Conservation (phyloP, 1,140 invertebrate species). For the Neodiprion pinetum region DNA sequence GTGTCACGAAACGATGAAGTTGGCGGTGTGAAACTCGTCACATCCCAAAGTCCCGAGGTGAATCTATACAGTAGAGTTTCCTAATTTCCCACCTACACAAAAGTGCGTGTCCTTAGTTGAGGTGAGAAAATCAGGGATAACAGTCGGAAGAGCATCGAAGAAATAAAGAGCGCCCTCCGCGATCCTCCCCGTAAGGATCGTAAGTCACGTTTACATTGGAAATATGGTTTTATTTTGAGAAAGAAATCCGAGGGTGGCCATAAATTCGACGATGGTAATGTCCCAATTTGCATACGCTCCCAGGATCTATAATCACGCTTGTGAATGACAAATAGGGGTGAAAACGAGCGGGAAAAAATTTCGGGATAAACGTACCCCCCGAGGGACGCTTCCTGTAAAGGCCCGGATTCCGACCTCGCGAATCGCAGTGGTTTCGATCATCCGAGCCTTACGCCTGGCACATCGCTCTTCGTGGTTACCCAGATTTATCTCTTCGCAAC, state of each 20-base stretch:
- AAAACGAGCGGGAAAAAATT: background rate
- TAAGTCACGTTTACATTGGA: conserved; percentile 47
- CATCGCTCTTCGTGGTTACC: too few relatives aligned
- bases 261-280: conserved; percentile 46
- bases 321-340: conserved; percentile 35
- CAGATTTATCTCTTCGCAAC: too few relatives aligned
- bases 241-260: conserved; percentile 38
- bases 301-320: conserved; percentile 45
- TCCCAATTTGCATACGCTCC: conserved; percentile 39
- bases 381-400: background rate
- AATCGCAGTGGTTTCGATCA: too few relatives aligned
- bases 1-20: background rate
- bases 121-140: conserved; percentile 4
- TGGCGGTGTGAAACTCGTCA: background rate
- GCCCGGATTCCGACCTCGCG: too few relatives aligned
- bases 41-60: background rate
- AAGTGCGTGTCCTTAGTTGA: background rate
- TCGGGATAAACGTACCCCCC: conserved; percentile 1
- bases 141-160: background rate
- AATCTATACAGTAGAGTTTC: background rate
- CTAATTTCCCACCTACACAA: background rate
- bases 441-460: too few relatives aligned
- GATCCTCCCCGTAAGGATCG: conserved; percentile 28
- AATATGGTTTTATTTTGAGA: conserved; percentile 50
- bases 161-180: background rate